Evolutionary conservation across 2,113 vertebrate genomes (phyloP), one percentile per base, ranked within the genome.

Genomic region (Telmatochromis sp.): DNA sequence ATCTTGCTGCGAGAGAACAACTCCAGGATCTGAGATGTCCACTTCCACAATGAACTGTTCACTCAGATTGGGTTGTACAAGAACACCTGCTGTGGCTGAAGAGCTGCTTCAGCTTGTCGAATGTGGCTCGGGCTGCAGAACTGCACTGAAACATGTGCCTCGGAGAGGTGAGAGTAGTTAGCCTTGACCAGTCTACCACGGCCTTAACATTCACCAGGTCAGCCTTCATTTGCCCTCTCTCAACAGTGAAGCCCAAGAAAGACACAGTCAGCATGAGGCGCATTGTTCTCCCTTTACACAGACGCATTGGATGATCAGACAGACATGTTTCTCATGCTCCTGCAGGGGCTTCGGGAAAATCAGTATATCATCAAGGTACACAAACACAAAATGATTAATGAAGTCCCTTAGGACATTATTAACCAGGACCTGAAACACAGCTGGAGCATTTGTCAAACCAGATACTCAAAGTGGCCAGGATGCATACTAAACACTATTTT

Each of bases 401-500:
- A 63, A 63, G 31, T n/a, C 6, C 58, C 31, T 63, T 35, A 63
- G 31, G 17, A 63, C 31, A 35, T 63, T 35, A n/a, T 7, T 35
- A 63, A 63, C 58, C 17, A 35, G 31, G 31, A 65, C 2, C 6
- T n/a, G 31, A 65, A 65, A 35, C 17, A n/a, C 17, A 65, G 60
- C 31, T 65, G 31, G 60, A 65, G 31, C 4, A 65, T 65, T 65
- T 65, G 60, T 35, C 60, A 65, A 65, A 65, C 60, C 60, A 65
- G 17, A 65, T 7, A 35, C 31, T 65, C 60, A 35, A 65, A 65
- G 31, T 35, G 31, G 9, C 31, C 60, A 12, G 17, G 31, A 5
- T 65, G 60, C 31, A 65, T 65, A 65, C 31, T n/a, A 35, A 63
- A 63, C 31, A 35, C 31, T 3, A 63, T 63, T 35, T 63, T 63